These are phyloP conservation scores for Tauraco erythrolophus DNA, from an alignment of 2,113 vertebrate genomes.

Conservation along the genomic window DNA sequence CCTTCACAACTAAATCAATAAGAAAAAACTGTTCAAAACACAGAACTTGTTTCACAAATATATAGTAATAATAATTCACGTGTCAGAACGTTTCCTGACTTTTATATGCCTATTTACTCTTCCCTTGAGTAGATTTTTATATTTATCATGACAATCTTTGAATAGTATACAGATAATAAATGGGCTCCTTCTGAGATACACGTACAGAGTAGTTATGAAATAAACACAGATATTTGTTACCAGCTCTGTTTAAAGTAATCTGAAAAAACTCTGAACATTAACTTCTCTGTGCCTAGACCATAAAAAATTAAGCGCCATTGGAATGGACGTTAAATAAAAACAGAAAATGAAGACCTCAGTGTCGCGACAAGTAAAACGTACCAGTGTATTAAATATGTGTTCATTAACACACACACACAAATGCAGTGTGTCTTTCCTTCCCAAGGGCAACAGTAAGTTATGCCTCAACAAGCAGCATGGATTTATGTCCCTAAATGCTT, in stretches of 20 bases:
- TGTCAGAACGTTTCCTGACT: neutral
- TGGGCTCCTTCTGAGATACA: neutral
- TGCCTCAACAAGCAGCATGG: conserved; percentile 37
- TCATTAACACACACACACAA: conserved; percentile 15
- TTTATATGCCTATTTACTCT: neutral
- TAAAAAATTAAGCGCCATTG: neutral
- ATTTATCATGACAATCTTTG: neutral
- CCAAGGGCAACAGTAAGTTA: conserved; percentile 30
- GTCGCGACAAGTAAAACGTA: neutral
- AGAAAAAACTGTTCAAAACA: neutral
- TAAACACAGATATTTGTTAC: neutral
- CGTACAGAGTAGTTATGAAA: neutral
- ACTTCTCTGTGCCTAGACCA: neutral
- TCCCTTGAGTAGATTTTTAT: neutral
- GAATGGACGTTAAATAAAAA: neutral
- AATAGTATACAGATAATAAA: neutral
- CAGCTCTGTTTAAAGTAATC: neutral
- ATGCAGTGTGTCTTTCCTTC: neutral
- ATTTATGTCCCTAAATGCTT: conserved; percentile 40
- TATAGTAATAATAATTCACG: neutral
- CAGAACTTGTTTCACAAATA: neutral
- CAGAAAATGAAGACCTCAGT: neutral
- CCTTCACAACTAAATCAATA: neutral
- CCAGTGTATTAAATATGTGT: conserved; percentile 32
- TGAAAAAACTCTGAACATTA: too few relatives aligned